Evolutionary conservation across 2,797 vertebrate species (phyloP).

Genomic region (Pachyuromys duprasi): DNA sequence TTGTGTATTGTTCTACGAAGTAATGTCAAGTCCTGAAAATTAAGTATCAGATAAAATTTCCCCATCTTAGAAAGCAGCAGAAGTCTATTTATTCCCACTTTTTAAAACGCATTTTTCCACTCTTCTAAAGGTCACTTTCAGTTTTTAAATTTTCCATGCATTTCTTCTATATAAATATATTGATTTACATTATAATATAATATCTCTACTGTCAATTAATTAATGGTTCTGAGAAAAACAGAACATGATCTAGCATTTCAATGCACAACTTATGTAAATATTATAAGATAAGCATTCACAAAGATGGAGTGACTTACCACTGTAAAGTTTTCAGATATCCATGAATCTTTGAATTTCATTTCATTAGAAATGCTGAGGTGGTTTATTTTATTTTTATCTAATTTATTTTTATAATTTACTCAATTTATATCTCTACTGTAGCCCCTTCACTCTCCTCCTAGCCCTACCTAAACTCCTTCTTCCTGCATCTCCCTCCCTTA

Average conservation of each 20-base stretch:
- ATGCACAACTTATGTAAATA: constrained; percentile 23
- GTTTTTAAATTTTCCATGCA: not conserved
- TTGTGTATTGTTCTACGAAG: not conserved
- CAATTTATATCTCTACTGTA: no score
- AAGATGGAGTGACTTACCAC: not conserved
- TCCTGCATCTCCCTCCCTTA: no score
- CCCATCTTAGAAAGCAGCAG: not conserved
- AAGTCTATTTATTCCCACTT: not conserved
- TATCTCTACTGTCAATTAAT: not conserved
- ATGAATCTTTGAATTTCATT: not conserved
- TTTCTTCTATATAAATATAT: not conserved
- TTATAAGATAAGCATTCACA: constrained; percentile 34
- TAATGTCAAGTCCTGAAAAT: not conserved
- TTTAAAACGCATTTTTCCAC: not conserved
- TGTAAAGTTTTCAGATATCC: constrained; percentile 17
- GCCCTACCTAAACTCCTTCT: no score
- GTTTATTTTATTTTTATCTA: not conserved
- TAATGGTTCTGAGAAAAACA: constrained; percentile 19
- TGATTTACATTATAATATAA: not conserved
- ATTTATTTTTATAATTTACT: no score
- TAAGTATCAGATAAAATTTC: constrained; percentile 1
- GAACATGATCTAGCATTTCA: constrained; percentile 60
- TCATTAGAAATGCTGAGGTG: not conserved
- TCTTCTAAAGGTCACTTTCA: not conserved
- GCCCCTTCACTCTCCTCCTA: no score